Base-by-base conservation (phyloP, 1,140 invertebrate species). In the Trissolcus basalis region DNA sequence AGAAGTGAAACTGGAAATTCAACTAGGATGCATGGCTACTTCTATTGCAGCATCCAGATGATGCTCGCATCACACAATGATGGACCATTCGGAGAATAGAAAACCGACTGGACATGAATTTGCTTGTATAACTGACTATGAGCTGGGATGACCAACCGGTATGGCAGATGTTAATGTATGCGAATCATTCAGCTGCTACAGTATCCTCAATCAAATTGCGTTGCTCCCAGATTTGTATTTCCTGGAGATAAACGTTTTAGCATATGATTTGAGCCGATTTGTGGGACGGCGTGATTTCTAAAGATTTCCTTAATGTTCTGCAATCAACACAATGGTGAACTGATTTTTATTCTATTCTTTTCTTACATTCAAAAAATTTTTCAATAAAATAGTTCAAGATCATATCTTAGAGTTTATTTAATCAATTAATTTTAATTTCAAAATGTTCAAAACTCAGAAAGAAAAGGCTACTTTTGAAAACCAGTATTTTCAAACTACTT, bases 111-210 rank as follows among this genome's bases (percentile, higher is more conserved):
- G 80, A 82, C 81, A 58, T 78, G 78, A 65, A 78, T 71, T 55
- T 65, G 64, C 75, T 78, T 78, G 69, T 73, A 67, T 80, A 80
- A 83, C 80, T 82, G 84, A 82, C 82, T 82, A 85, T 85, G 72
- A 78, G 69, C 73, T 75, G 75, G 85, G 83, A 87, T 87, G 85
- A 85, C 82, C 83, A 85, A 87, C 83, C 83, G 82, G 85, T 85
- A 80, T 70, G 77, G 84, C 84, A 87, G 86, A 87, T 87, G 86
- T 85, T 78, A 77, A 74, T 70, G 55, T 68, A 74, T 75, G 64
- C 69, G 69, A 64, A 69, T 84, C 80, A 79, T 86, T 81, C 86
- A 87, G 85, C 84, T 87, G 85, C 81, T 80, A 70, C 64, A 65
- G 43, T 60, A 50, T 61, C 55, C 75, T 69, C 68, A 59, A 72